phyloP scores from a whole-genome alignment of 2,888 invertebrate species.

The Argyresthia albistria region DNA sequence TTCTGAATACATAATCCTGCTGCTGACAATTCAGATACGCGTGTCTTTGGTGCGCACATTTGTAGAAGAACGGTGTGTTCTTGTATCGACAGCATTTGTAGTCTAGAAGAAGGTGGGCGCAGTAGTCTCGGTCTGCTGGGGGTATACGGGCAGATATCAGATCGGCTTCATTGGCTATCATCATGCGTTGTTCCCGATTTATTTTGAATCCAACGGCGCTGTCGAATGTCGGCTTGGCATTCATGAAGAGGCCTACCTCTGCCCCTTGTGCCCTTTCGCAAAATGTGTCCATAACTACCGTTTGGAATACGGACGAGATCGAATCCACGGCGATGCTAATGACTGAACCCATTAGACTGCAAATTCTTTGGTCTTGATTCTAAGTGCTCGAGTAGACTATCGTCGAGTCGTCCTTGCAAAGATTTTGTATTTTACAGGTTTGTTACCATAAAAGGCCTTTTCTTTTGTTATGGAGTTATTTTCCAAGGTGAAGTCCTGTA shows the following conservation, averaged over 20 bases:
- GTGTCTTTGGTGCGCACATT: conserved; percentile 85
- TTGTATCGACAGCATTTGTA: conserved; percentile 80
- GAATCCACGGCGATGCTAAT: too few species aligned
- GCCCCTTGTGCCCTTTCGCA: too few species aligned
- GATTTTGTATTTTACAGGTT: not conserved
- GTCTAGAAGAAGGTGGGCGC: conserved; percentile 82
- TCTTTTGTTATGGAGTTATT: not conserved
- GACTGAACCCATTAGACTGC: too few species aligned
- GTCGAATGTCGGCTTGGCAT: conserved; percentile 79
- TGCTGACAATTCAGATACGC: conserved; percentile 83
- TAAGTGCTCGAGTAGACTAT: too few species aligned
- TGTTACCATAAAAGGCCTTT: not conserved
- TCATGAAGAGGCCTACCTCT: conserved; percentile 49
- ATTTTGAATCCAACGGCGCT: conserved; percentile 77
- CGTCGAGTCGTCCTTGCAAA: too few species aligned
- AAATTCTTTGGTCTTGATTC: too few species aligned
- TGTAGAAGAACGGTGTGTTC: conserved; percentile 78
- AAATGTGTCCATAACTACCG: too few species aligned
- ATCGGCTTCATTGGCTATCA: conserved; percentile 83
- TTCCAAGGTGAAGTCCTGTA: not conserved
- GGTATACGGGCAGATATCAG: conserved; percentile 84
- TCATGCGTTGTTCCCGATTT: conserved; percentile 77
- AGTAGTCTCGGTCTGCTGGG: conserved; percentile 82
- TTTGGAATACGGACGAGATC: too few species aligned
- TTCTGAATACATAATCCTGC: conserved; percentile 85